A percentile compares a stretch with the other conserved stretches of the same genome.
These are phyloP conservation scores for Cynocephalus volans DNA, from an alignment of 2,113 vertebrate genomes.

Conservation along the genomic window DNA sequence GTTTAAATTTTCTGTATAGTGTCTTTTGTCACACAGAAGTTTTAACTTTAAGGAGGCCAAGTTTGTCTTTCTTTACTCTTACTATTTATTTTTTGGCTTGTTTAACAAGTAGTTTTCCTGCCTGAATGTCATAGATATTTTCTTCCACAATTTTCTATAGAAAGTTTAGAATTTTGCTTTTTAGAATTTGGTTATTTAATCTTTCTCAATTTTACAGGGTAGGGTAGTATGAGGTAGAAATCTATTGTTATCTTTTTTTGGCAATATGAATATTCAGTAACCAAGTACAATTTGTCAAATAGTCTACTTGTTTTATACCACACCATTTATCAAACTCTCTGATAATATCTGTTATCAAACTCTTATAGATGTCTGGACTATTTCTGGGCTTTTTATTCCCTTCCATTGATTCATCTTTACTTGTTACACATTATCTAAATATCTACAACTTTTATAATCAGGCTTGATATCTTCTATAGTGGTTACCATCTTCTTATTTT, in stretches of 20 bases:
- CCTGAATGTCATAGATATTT: background rate
- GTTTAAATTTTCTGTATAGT: constrained; percentile 24
- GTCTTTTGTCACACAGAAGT: background rate
- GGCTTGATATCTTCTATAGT: no score
- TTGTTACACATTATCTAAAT: no score
- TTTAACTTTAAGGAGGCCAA: constrained; percentile 12
- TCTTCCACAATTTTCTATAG: background rate
- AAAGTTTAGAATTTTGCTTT: background rate
- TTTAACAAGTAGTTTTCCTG: background rate
- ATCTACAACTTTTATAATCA: no score
- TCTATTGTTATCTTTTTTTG: background rate
- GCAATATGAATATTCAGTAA: no score
- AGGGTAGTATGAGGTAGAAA: background rate
- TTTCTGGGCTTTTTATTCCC: background rate
- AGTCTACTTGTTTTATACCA: no score
- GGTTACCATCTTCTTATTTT: no score
- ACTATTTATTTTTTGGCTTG: background rate
- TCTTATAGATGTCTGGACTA: no score
- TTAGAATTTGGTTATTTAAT: background rate
- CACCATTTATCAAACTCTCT: no score
- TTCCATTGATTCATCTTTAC: background rate
- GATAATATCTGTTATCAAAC: no score
- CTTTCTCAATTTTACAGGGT: background rate
- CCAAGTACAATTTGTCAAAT: no score
- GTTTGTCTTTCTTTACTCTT: constrained; percentile 1